These are phyloP conservation scores for Rhinolophus ferrumequinum DNA, from an alignment of 2,113 vertebrate genomes.

Conservation along the genomic window DNA sequence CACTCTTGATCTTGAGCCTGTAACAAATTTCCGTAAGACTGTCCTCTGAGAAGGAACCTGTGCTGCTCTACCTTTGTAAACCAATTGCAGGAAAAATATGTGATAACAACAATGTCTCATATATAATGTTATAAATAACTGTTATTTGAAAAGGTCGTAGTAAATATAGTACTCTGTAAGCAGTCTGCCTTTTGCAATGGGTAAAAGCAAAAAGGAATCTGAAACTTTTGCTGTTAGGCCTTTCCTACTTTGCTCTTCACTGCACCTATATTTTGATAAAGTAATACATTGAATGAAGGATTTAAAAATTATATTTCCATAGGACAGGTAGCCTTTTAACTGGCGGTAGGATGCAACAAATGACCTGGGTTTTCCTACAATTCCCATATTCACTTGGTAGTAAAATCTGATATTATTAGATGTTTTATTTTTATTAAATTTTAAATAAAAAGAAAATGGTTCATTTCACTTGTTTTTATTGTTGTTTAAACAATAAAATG, in stretches of 20 bases:
- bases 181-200: neutral
- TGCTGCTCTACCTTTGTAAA: neutral
- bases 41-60: slow-evolving; percentile 18
- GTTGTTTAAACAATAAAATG: neutral
- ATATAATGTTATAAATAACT: slow-evolving; percentile 33
- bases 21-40: slow-evolving; percentile 28
- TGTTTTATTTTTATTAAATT: slow-evolving; percentile 15
- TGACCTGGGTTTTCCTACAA: neutral
- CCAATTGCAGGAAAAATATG: neutral
- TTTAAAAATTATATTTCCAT: slow-evolving; percentile 48
- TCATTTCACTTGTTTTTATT: neutral
- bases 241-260: neutral
- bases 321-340: neutral
- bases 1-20: neutral
- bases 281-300: neutral
- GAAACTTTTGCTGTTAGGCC: neutral
- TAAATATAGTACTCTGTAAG: slow-evolving; percentile 11
- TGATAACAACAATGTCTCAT: neutral
- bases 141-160: slow-evolving; percentile 28
- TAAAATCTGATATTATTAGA: neutral
- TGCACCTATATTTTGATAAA: slow-evolving; percentile 1
- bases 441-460: neutral
- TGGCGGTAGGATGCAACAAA: neutral
- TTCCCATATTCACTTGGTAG: neutral
- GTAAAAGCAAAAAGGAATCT: neutral